Evolutionary conservation across 2,797 vertebrate species (phyloP).

Genomic region (Podargus strigoides): DNA sequence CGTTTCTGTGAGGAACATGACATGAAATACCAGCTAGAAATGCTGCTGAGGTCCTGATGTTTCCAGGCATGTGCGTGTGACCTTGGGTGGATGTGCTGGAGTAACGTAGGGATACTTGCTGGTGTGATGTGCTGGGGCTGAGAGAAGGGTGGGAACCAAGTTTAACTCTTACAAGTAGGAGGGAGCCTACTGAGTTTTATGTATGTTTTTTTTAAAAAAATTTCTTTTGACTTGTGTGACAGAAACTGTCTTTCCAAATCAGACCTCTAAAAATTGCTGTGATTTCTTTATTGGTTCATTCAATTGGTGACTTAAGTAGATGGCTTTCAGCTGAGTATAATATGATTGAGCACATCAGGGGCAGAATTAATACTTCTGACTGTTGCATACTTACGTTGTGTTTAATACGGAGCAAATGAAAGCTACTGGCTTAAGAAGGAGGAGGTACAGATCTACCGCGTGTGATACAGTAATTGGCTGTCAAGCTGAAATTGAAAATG

Average conservation of each 20-base stretch:
- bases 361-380: not conserved
- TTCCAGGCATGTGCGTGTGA: not conserved
- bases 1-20: constrained; percentile 11
- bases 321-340: not conserved
- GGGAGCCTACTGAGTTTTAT: not conserved
- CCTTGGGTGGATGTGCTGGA: not conserved
- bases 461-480: not conserved
- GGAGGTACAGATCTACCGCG: not conserved
- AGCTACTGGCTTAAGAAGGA: not conserved
- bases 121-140: not conserved
- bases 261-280: not conserved
- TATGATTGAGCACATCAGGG: not conserved
- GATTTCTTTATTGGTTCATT: not conserved
- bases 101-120: not conserved
- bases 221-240: not conserved
- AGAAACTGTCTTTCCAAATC: not conserved
- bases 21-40: not conserved
- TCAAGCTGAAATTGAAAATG: not conserved
- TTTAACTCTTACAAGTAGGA: not conserved
- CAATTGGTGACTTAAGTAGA: not conserved
- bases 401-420: not conserved
- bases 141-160: not conserved
- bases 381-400: not conserved
- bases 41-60: not conserved
- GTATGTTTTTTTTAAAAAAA: not conserved